Conservation (phyloP, 2,888 invertebrate species). For the Venustoraphidia nigricollis region DNA sequence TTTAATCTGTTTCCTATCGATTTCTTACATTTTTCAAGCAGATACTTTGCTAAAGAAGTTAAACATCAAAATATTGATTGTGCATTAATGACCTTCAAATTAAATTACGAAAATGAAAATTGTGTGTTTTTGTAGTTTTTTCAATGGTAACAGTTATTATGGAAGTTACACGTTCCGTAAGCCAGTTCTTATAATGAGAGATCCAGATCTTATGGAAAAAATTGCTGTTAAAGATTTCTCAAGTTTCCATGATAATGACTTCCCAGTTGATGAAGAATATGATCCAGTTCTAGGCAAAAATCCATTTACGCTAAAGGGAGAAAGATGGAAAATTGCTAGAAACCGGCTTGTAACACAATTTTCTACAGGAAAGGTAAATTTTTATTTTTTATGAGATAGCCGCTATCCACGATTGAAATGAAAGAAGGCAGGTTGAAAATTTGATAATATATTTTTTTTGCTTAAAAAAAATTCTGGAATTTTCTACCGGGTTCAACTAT, state of each 20-base stretch:
- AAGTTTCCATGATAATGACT: neutral
- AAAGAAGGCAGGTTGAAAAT: too few relatives aligned
- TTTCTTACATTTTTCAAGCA: too few relatives aligned
- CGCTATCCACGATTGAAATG: too few relatives aligned
- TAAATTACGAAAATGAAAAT: too few relatives aligned
- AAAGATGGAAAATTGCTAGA: conserved; percentile 14
- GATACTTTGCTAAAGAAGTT: too few relatives aligned
- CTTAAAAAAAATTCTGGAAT: too few relatives aligned
- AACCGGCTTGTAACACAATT: conserved; percentile 30
- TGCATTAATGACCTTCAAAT: too few relatives aligned
- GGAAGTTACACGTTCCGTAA: neutral
- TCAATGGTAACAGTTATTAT: neutral
- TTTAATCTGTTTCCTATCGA: too few relatives aligned
- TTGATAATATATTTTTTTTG: too few relatives aligned
- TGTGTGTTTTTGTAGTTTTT: neutral
- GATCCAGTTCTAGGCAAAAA: conserved; percentile 17
- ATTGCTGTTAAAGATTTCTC: neutral
- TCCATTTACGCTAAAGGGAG: conserved; percentile 18
- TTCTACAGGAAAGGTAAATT: conserved; percentile 28
- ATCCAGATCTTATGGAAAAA: neutral
- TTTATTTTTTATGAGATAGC: too few relatives aligned
- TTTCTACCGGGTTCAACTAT: too few relatives aligned
- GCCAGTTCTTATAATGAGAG: neutral
- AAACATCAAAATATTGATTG: too few relatives aligned
- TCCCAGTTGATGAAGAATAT: conserved; percentile 7